Percentiles rank a stretch among this genome's conserved stretches.
Evolutionary conservation across 2,797 vertebrate species (phyloP).

Genomic region (Chelmon rostratus): DNA sequence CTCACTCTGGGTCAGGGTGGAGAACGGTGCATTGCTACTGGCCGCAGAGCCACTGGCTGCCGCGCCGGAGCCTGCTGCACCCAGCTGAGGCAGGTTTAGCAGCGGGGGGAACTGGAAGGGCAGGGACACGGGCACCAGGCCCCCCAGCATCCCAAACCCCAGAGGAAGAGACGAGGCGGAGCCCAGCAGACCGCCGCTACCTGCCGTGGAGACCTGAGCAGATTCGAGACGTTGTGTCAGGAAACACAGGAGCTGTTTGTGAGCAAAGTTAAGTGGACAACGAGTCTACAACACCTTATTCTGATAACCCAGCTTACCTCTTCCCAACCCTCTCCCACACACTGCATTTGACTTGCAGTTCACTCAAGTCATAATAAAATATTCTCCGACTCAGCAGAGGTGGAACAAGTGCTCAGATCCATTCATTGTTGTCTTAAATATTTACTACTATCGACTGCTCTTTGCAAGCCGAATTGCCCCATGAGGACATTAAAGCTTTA

Average conservation of each 20-base stretch:
- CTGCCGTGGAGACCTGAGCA: constrained; percentile 87
- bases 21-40: constrained; percentile 92
- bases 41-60: constrained; percentile 89
- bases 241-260: neutral
- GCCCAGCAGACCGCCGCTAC: constrained; percentile 88
- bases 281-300: neutral
- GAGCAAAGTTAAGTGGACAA: neutral
- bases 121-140: constrained; percentile 95
- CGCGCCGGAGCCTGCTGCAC: constrained; percentile 78
- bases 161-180: constrained; percentile 90
- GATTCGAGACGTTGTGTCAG: neutral
- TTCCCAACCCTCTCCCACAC: neutral
- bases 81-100: constrained; percentile 87
- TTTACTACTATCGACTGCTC: no score
- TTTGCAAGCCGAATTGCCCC: no score
- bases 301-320: neutral
- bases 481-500: neutral
- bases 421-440: neutral
- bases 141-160: constrained; percentile 95
- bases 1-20: constrained; percentile 94
- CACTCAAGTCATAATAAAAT: neutral
- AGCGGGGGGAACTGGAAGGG: constrained; percentile 96
- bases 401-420: neutral
- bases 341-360: neutral
- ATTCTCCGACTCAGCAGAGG: neutral